Percentiles rank a stretch among this genome's conserved stretches.
phyloP scores from a whole-genome alignment of 2,113 vertebrate species.

The Oreotrochilus melanogaster region DNA sequence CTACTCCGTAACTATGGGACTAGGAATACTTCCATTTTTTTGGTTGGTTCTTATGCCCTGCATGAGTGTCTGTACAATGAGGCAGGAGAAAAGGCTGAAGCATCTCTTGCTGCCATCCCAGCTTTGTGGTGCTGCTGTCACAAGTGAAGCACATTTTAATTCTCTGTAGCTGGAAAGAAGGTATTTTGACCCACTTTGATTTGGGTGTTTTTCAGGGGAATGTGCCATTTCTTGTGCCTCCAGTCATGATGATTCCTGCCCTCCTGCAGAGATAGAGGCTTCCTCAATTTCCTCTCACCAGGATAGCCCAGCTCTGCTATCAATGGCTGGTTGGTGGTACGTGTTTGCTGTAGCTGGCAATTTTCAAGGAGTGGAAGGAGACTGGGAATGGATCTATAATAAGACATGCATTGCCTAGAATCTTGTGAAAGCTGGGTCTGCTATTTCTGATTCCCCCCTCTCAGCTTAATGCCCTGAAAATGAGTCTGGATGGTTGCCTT shows the following conservation, averaged over 20 bases:
- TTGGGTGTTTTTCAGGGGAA: background rate
- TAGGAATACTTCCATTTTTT: background rate
- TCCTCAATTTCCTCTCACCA: background rate
- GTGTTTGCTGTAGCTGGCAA: background rate
- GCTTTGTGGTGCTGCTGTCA: background rate
- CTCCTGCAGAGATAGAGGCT: background rate
- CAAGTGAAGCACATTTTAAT: background rate
- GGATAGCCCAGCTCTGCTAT: background rate
- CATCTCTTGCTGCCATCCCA: background rate
- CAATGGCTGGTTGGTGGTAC: background rate
- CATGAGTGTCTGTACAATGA: background rate
- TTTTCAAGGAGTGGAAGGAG: background rate
- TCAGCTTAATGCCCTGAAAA: background rate
- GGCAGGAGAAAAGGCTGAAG: accelerated
- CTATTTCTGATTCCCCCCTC: background rate
- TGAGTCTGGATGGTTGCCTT: background rate
- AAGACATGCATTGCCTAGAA: background rate
- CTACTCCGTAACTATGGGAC: background rate
- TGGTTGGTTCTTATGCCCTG: background rate
- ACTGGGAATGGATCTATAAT: background rate
- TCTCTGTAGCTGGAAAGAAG: background rate
- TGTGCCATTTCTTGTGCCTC: background rate
- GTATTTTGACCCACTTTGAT: background rate
- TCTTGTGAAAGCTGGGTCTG: background rate
- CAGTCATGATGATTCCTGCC: background rate